Percentiles rank a stretch among this genome's conserved stretches.
These are phyloP conservation scores for Poeciliopsis paucimaculata DNA, from an alignment of 2,797 vertebrate genomes.

Conservation along the genomic window DNA sequence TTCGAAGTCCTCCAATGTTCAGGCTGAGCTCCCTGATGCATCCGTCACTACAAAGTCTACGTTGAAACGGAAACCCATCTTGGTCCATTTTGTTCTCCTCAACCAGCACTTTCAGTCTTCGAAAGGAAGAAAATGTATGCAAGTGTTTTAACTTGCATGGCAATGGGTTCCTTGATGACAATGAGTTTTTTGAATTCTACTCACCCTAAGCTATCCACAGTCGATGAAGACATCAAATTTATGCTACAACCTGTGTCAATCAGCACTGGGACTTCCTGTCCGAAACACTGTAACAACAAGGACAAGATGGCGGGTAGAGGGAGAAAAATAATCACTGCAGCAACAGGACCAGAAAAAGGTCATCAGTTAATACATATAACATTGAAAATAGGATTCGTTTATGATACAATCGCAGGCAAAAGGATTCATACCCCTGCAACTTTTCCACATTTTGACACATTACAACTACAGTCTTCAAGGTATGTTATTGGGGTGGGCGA, in stretches of 20 bases:
- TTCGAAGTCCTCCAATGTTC: constrained; percentile 74
- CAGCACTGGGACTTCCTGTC: constrained; percentile 82
- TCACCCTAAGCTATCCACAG: constrained; percentile 86
- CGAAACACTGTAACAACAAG: constrained; percentile 78
- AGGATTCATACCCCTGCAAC: background rate
- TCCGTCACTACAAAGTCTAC: constrained; percentile 74
- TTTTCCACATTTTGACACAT: background rate
- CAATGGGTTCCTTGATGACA: background rate
- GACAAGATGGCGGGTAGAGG: background rate
- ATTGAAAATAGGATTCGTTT: background rate
- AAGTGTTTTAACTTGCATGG: background rate
- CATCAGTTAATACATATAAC: background rate
- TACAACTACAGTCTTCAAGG: background rate
- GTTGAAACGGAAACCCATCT: constrained; percentile 65
- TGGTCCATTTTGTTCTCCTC: constrained; percentile 76
- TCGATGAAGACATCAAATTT: constrained; percentile 86
- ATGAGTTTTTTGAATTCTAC: background rate
- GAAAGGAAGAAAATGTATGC: constrained; percentile 28
- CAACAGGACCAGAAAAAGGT: background rate
- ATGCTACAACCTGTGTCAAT: constrained; percentile 87
- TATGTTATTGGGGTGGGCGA: background rate
- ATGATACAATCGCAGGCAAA: background rate
- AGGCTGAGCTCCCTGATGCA: constrained; percentile 79
- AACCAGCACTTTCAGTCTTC: constrained; percentile 83
- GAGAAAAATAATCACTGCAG: background rate